Percentiles rank a stretch among this genome's conserved stretches.
Conservation (phyloP, 2,888 invertebrate species). For the Tenthredo distinguenda region DNA sequence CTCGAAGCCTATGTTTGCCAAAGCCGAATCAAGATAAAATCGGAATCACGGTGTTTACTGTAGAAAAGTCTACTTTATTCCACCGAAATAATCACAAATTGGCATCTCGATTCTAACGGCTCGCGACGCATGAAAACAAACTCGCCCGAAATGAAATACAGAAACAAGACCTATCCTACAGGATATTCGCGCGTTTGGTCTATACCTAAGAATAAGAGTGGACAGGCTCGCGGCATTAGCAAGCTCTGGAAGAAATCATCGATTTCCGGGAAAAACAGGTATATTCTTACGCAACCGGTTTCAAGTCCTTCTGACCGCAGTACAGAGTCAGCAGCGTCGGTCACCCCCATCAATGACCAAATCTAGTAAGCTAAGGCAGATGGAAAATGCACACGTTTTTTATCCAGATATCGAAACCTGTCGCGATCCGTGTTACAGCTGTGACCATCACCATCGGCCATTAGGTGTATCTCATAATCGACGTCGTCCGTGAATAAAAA, state of each 20-base stretch:
- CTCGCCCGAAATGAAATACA: conserved; percentile 5
- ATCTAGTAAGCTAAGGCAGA: conserved; percentile 27
- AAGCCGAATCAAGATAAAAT: conserved; percentile 75
- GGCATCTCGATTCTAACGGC: neutral
- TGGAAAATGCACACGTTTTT: neutral
- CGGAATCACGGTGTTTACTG: conserved; percentile 74
- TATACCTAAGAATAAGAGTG: neutral
- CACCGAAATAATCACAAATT: conserved; percentile 27
- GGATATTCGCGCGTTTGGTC: neutral
- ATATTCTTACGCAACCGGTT: conserved; percentile 44
- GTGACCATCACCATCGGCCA: neutral
- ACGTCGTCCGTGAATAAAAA: neutral
- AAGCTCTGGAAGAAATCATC: conserved; percentile 20
- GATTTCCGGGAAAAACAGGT: conserved; percentile 41
- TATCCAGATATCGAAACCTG: neutral
- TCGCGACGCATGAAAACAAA: conserved; percentile 11
- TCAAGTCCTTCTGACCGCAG: neutral
- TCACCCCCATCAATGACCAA: conserved; percentile 40
- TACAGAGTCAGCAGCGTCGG: neutral
- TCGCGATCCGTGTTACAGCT: neutral
- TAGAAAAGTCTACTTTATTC: conserved; percentile 62
- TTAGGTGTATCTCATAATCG: neutral
- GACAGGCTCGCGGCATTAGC: neutral
- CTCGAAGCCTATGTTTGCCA: conserved; percentile 70
- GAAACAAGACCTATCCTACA: neutral